Evolutionary conservation across 2,113 vertebrate species (phyloP).

Genomic region (Xyrauchen texanus): DNA sequence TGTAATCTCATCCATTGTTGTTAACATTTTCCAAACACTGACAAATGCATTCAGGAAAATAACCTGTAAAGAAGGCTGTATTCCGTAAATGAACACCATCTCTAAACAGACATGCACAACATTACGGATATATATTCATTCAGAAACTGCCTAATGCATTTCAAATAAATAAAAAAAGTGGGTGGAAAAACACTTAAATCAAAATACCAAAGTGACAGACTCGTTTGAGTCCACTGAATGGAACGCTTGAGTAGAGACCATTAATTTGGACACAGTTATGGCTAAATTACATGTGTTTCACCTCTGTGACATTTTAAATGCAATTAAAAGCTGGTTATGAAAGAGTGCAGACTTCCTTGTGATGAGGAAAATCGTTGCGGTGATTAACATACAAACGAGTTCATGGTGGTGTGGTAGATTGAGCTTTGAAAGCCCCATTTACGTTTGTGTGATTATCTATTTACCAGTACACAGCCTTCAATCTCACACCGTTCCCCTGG

Average conservation of each 20-base stretch:
- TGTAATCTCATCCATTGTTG: slow-evolving; percentile 58
- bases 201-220: slow-evolving; percentile 73
- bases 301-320: slow-evolving; percentile 99
- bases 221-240: slow-evolving; percentile 63
- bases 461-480: slow-evolving; percentile 99
- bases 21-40: slow-evolving; percentile 47
- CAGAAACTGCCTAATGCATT: slow-evolving; percentile 32
- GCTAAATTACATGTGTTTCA: slow-evolving; percentile 98
- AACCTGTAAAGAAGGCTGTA: slow-evolving; percentile 1
- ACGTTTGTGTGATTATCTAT: slow-evolving; percentile 99
- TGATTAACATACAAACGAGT: slow-evolving; percentile 99
- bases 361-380: slow-evolving; percentile 95
- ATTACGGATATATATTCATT: slow-evolving; percentile 12
- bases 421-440: slow-evolving; percentile 99
- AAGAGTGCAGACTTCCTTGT: slow-evolving; percentile 91
- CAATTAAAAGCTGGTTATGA: slow-evolving; percentile 99
- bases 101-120: not conserved
- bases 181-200: slow-evolving; percentile 50
- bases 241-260: slow-evolving; percentile 76
- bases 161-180: slow-evolving; percentile 43
- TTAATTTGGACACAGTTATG: slow-evolving; percentile 99
- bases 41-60: slow-evolving; percentile 13
- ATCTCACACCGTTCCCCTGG: slow-evolving; percentile 93
- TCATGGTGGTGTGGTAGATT: slow-evolving; percentile 99
- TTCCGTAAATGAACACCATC: not conserved